Evolutionary conservation across 92 coral and sea anemone species (phyloP), one percentile per base, ranked within the genome.

Genomic region (Bergia sp.): DNA sequence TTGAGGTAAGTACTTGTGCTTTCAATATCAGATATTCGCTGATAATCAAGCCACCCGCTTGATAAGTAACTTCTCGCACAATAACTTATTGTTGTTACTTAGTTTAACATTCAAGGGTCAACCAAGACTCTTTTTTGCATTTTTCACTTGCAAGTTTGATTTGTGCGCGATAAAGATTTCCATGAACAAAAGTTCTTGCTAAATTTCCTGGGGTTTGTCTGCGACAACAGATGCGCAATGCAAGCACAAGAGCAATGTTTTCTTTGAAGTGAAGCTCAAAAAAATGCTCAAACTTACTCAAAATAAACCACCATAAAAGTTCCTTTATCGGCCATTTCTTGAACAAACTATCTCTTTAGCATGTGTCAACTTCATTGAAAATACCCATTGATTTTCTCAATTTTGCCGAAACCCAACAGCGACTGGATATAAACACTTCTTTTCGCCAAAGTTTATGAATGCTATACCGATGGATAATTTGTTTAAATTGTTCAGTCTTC

Each of bases 251-350:
- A 12, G 13, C 13, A 53, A 53, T 53, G 61, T 79, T 79, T 37
- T 11, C 6, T 44, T 45, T 79, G 77, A 37, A 73, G 5, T 79
- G 41, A 44, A 44, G n/a, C 8, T 7, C 40, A 79, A 49, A 49
- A 39, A 53, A 44, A 44, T 36, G 82, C 39, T 49, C 49, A 6
- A 16, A 42, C 16, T 16, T 36, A 49, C 39, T 11, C 82, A 12
- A 43, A 3, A 37, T n/a, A 50, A 45, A 53, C 82, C 37, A 40
- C 82, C 21, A 47, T 11, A 44, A 21, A 79, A n/a, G 53, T 76
- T 41, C 82, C 65, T n/a, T 21, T 10, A 36, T n/a, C 39, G 61
- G 82, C 82, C 82, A 45, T 21, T 79, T 79, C 82, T 8, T 36
- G 37, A 49, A 36, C 64, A 79, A 47, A 8, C 82, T 79, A 37